Conservation (phyloP, 2,113 vertebrate species). For the Vulpes ferrilata region DNA sequence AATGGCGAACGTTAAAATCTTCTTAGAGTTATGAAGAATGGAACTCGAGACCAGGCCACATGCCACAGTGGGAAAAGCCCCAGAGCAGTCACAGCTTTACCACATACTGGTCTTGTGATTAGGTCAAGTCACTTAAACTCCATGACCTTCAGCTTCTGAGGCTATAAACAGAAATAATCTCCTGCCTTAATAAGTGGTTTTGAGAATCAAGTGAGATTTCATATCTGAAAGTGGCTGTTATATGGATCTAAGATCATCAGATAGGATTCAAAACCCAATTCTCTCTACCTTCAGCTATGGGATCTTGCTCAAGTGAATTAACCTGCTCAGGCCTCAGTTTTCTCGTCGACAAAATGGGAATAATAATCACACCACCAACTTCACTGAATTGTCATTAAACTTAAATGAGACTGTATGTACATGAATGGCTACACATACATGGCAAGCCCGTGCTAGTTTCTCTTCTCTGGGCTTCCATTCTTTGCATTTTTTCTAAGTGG, state of each 20-base stretch:
- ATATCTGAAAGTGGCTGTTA: not conserved
- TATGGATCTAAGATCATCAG: not conserved
- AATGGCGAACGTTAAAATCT: not conserved
- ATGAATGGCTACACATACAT: not conserved
- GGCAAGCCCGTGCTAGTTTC: not conserved
- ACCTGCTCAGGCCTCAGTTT: not conserved
- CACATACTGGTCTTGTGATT: not conserved
- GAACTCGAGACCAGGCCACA: not conserved
- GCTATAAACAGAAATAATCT: conserved; percentile 19
- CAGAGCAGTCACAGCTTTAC: not conserved
- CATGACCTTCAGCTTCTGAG: conserved; percentile 34
- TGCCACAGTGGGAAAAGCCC: conserved; percentile 3
- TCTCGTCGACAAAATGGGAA: not conserved
- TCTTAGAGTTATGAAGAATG: not conserved
- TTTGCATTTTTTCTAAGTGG: conserved; percentile 25
- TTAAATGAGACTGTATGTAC: not conserved
- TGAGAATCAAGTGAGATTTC: conserved; percentile 50
- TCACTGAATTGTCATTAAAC: not conserved
- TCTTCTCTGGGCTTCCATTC: not conserved
- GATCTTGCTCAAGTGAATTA: not conserved
- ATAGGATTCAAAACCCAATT: conserved; percentile 15
- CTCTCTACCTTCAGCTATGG: not conserved
- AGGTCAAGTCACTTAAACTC: conserved; percentile 34
- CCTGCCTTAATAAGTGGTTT: conserved; percentile 33
- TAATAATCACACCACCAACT: not conserved